A percentile compares a stretch with the other conserved stretches of the same genome.
phyloP scores from a whole-genome alignment of 1,140 invertebrate species.

The Dreissena polymorpha region DNA sequence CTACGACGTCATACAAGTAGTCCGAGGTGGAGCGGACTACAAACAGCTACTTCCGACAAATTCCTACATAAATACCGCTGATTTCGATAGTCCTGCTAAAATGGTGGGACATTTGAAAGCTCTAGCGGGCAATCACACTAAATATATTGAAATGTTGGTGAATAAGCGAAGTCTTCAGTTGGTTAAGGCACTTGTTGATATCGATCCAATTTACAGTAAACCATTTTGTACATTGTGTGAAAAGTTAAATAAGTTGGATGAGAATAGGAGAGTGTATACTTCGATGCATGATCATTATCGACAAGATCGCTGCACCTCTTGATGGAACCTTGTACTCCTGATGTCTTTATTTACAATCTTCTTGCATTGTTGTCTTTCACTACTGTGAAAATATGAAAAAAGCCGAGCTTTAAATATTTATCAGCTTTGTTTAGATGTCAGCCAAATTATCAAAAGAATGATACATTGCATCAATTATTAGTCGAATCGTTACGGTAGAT shows the following conservation, averaged over 20 bases:
- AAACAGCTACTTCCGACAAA: not conserved
- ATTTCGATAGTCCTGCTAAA: slow-evolving; percentile 9
- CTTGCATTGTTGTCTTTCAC: no score
- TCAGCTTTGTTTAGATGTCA: no score
- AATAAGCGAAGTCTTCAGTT: not conserved
- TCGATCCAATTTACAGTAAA: not conserved
- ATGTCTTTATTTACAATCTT: no score
- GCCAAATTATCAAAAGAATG: no score
- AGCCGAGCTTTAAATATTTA: no score
- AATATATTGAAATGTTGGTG: slow-evolving; percentile 1
- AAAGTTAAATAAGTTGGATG: slow-evolving; percentile 5
- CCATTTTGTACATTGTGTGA: slow-evolving; percentile 17
- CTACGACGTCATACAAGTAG: slow-evolving; percentile 15
- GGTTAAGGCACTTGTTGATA: not conserved
- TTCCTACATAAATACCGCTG: slow-evolving; percentile 8
- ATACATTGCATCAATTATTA: no score
- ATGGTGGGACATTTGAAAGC: not conserved
- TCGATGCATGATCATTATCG: no score
- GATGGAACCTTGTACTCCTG: no score
- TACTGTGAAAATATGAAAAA: no score
- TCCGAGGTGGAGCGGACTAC: not conserved
- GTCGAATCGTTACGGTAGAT: no score
- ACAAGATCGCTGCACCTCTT: no score
- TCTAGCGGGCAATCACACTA: not conserved
- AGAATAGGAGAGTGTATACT: not conserved